Evolutionary conservation across 2,888 invertebrate species (phyloP).

Genomic region (Yponomeuta sedellus): DNA sequence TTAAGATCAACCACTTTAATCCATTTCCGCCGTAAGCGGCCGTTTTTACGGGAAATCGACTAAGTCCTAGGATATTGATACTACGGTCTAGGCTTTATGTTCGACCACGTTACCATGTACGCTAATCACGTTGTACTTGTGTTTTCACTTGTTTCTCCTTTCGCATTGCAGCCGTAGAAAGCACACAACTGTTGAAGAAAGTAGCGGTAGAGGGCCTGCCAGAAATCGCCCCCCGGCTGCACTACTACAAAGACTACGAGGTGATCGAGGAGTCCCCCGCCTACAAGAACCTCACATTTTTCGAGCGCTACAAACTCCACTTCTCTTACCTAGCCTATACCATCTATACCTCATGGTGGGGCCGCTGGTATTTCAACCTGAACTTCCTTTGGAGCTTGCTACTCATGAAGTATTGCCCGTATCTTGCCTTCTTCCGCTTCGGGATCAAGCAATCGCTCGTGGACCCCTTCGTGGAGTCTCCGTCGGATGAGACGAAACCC

Average conservation of each 20-base stretch:
- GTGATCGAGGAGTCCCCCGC: slow-evolving; percentile 53
- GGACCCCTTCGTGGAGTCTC: slow-evolving; percentile 69
- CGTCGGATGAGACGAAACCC: slow-evolving; percentile 44
- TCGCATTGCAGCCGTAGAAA: slow-evolving; percentile 46
- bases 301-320: slow-evolving; percentile 43
- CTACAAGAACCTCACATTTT: slow-evolving; percentile 53
- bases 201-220: slow-evolving; percentile 44
- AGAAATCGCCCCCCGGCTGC: slow-evolving; percentile 33
- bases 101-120: too few species aligned
- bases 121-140: too few species aligned
- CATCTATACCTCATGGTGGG: slow-evolving; percentile 63
- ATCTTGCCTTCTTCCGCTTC: slow-evolving; percentile 80
- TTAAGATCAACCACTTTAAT: too few species aligned
- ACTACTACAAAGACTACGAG: slow-evolving; percentile 59
- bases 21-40: too few species aligned
- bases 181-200: slow-evolving; percentile 36
- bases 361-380: slow-evolving; percentile 78
- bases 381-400: slow-evolving; percentile 76
- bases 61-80: too few species aligned
- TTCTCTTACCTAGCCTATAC: slow-evolving; percentile 29
- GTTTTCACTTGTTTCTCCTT: neutral
- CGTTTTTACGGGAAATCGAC: too few species aligned
- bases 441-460: slow-evolving; percentile 79
- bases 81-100: too few species aligned
- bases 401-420: slow-evolving; percentile 81